phyloP scores from a whole-genome alignment of 1,140 invertebrate species.

The Neomicropteryx cornuta region DNA sequence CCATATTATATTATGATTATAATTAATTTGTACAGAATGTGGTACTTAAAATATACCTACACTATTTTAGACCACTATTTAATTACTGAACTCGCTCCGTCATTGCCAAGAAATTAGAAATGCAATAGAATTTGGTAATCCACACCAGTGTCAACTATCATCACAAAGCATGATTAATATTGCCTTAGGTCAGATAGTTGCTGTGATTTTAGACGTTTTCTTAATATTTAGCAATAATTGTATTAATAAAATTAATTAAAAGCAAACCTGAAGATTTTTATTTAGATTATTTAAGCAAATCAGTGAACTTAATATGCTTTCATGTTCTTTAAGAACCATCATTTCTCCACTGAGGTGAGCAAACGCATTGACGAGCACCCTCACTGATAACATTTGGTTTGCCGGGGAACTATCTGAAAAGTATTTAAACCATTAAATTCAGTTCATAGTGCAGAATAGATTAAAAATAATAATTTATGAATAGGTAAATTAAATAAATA shows the following conservation, averaged over 20 bases:
- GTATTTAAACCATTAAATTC: conserved; percentile 1
- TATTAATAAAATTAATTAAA: conserved; percentile 5
- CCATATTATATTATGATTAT: too few species aligned
- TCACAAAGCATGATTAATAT: too few species aligned
- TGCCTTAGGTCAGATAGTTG: too few species aligned
- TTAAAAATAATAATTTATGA: background rate
- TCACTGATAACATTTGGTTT: conserved; percentile 68
- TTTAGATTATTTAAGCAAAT: conserved; percentile 43
- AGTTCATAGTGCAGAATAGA: background rate
- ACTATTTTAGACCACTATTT: too few species aligned
- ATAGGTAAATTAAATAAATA: too few species aligned
- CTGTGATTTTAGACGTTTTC: too few species aligned
- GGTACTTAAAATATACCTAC: too few species aligned
- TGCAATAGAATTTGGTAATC: too few species aligned
- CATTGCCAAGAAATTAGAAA: too few species aligned
- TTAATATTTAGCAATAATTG: conserved; percentile 1
- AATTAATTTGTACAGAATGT: too few species aligned
- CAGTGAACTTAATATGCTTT: conserved; percentile 45
- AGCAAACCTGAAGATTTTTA: conserved; percentile 52
- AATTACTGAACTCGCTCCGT: too few species aligned
- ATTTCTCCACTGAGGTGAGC: conserved; percentile 48
- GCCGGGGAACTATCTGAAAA: conserved; percentile 38
- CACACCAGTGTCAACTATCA: too few species aligned
- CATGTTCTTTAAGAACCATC: conserved; percentile 42
- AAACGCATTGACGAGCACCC: conserved; percentile 70